Base-by-base conservation (phyloP, 2,888 invertebrate genomes). In the Rhaphigaster nebulosa region DNA sequence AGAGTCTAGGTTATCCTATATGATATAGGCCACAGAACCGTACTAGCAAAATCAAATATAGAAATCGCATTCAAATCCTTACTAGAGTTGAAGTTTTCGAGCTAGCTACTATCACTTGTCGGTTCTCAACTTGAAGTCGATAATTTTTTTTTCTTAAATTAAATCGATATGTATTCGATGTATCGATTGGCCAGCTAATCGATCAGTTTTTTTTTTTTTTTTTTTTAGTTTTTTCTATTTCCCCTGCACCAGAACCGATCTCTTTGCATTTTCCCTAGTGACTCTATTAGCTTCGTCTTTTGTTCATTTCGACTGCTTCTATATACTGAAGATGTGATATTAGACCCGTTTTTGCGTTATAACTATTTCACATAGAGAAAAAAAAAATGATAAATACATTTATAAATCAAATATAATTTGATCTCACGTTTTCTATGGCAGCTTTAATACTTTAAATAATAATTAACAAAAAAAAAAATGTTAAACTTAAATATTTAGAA, bases 361-460 rank as follows among this genome's bases (percentile, higher is more conserved):
- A 52, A 87, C 70, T 65, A 89, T 91, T 89, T 90, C 91, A 92
- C 60, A 80, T 76, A 89, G 45, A 91, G 29, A 70, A 41, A 91
- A 52, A 90, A 90, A 41, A 87, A 91, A n/a, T 34, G 29, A 20
- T 29, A 29, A 20, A 18, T 76, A 38, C 38, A 88, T 90, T 76
- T 41, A 90, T 90, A 91, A 92, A 92, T 92, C 92, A 92, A 92
- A 92, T 92, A 91, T 92, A 87, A 91, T 92, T 92, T 92, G 92
- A 92, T 92, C 92, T 92, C 92, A 92, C 92, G 90, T 91, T 92
- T 92, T 92, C 91, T 92, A 91, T 88, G 91, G 91, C 91, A 91
- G 91, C 91, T 92, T 92, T 91, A 91, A 92, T 91, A 92, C 91
- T 89, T 92, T 91, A 90, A 91, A 91, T 90, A 91, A 87, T 76